phyloP scores from a whole-genome alignment of 1,140 invertebrate genomes.

The Lysiphlebus fabarum region DNA sequence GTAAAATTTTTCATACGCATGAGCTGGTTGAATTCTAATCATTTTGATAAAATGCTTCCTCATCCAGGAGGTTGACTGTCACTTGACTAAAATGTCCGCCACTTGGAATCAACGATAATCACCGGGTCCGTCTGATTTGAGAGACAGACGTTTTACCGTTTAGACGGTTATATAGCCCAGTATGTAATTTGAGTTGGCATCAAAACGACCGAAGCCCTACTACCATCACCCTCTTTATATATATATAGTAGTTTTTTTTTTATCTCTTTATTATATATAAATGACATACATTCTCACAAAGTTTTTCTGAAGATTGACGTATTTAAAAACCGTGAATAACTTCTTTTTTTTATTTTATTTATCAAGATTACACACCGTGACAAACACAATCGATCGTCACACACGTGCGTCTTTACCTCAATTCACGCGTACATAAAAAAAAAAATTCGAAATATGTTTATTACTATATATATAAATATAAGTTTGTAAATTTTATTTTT shows the following conservation, averaged over 20 bases:
- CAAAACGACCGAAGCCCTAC: background rate
- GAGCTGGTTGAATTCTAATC: conserved; percentile 37
- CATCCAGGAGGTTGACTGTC: conserved; percentile 27
- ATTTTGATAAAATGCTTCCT: conserved; percentile 45
- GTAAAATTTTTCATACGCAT: background rate
- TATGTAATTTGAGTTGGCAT: conserved; percentile 25
- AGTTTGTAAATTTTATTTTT: too few species aligned
- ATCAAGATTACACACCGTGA: background rate
- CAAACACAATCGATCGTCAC: background rate
- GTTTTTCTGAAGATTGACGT: conserved; percentile 24
- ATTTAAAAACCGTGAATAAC: conserved; percentile 27
- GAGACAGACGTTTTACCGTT: conserved; percentile 35
- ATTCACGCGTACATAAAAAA: too few species aligned
- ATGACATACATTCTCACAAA: conserved; percentile 12
- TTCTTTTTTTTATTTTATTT: conserved; percentile 3
- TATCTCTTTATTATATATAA: too few species aligned
- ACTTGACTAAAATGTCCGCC: conserved; percentile 33
- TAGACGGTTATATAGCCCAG: conserved; percentile 25
- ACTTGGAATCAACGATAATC: conserved; percentile 33
- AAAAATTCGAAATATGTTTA: too few species aligned
- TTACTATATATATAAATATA: too few species aligned
- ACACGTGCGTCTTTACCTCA: background rate
- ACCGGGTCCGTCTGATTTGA: conserved; percentile 33
- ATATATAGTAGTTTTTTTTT: too few species aligned
- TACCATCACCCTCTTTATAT: background rate